Percentiles rank a stretch among this genome's conserved stretches.
phyloP scores from a whole-genome alignment of 2,888 invertebrate genomes.

The Cylloceria caligata region DNA sequence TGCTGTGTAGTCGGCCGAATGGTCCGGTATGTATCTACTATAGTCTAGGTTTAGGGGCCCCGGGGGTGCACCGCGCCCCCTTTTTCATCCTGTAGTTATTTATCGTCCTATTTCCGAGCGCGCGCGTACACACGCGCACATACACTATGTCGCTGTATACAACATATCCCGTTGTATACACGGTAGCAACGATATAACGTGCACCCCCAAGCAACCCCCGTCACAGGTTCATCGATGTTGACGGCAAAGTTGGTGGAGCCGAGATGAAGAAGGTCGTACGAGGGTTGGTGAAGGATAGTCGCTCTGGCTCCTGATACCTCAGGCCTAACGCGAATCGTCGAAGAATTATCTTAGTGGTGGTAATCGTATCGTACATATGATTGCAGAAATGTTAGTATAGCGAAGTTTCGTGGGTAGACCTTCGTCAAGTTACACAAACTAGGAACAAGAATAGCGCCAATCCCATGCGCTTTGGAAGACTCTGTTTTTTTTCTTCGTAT shows the following conservation, averaged over 20 bases:
- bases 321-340: constrained; percentile 27
- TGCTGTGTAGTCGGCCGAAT: constrained; percentile 67
- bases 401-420: constrained; percentile 71
- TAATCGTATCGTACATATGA: constrained; percentile 59
- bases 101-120: constrained; percentile 77
- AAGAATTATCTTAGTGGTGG: constrained; percentile 59
- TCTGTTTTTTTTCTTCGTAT: constrained; percentile 37
- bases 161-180: constrained; percentile 52
- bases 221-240: constrained; percentile 74
- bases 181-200: constrained; percentile 60
- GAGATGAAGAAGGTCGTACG: constrained; percentile 75
- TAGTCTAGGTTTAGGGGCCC: constrained; percentile 83
- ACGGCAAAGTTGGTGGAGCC: constrained; percentile 71
- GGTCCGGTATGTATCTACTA: constrained; percentile 71
- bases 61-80: constrained; percentile 83
- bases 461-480: constrained; percentile 53
- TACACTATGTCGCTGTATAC: constrained; percentile 31
- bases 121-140: constrained; percentile 24
- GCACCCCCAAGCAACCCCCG: constrained; percentile 71
- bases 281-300: constrained; percentile 69
- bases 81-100: constrained; percentile 83
- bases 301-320: constrained; percentile 52
- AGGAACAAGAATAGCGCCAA: constrained; percentile 75
- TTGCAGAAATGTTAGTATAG: constrained; percentile 34
- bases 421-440: constrained; percentile 77